These are phyloP conservation scores for Psittacula echo DNA, from an alignment of 2,797 vertebrate species.

Conservation along the genomic window DNA sequence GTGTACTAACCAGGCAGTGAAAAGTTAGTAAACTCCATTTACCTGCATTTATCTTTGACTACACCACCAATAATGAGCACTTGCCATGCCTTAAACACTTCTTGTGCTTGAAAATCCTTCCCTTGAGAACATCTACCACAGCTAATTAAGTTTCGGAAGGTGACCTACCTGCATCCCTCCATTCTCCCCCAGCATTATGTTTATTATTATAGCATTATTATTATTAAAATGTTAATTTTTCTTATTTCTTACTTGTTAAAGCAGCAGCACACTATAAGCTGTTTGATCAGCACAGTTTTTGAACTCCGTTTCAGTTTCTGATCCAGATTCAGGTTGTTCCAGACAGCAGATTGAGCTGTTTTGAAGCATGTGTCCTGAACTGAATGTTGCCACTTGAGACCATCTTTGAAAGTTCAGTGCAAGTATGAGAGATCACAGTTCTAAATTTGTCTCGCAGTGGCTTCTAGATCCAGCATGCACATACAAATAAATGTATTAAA, in stretches of 20 bases:
- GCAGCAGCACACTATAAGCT: background rate
- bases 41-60: background rate
- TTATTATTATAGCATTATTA: background rate
- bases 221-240: background rate
- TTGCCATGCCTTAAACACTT: background rate
- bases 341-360: background rate
- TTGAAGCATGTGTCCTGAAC: background rate
- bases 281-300: background rate
- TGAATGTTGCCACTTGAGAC: background rate
- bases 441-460: background rate
- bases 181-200: background rate
- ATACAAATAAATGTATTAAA: background rate
- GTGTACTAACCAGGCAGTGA: background rate
- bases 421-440: background rate
- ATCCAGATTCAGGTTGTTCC: background rate
- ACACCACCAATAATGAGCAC: background rate
- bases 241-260: background rate
- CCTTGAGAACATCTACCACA: background rate
- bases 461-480: fast-evolving
- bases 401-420: background rate
- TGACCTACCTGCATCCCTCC: background rate
- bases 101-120: background rate
- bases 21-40: background rate
- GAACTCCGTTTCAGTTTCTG: background rate
- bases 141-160: background rate